phyloP scores from a whole-genome alignment of 2,888 invertebrate genomes.

The Boloria euphrosyne region DNA sequence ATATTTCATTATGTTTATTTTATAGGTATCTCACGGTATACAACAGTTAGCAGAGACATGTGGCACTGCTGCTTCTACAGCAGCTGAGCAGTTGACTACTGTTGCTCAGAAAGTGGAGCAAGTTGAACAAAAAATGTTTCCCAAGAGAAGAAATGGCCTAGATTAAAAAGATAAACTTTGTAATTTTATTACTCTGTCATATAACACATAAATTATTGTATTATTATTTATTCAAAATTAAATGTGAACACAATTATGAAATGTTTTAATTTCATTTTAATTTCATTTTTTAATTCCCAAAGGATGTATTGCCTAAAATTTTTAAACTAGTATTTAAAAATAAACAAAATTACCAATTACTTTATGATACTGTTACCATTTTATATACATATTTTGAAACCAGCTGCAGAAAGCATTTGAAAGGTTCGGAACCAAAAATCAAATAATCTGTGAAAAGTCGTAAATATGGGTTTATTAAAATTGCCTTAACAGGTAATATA shows the following conservation, averaged over 20 bases:
- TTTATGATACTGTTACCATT: no score
- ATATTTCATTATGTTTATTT: constrained; percentile 8
- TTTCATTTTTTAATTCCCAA: not conserved
- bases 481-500: no score
- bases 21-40: constrained; percentile 70
- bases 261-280: no score
- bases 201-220: constrained; percentile 24
- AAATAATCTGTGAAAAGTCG: no score
- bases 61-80: constrained; percentile 66
- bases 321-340: no score
- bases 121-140: constrained; percentile 65
- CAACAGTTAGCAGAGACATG: constrained; percentile 72
- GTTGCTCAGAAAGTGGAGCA: constrained; percentile 71
- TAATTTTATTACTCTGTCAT: constrained; percentile 34
- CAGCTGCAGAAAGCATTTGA: no score
- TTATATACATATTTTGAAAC: no score
- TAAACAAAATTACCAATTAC: no score
- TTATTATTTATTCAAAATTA: constrained; percentile 34
- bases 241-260: no score
- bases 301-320: not conserved
- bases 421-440: no score
- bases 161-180: constrained; percentile 51
- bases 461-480: no score
- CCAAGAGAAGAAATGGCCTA: constrained; percentile 70
- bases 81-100: constrained; percentile 65